Evolutionary conservation across 1,140 invertebrate genomes (phyloP).

Genomic region (Saxidomus purpurata): DNA sequence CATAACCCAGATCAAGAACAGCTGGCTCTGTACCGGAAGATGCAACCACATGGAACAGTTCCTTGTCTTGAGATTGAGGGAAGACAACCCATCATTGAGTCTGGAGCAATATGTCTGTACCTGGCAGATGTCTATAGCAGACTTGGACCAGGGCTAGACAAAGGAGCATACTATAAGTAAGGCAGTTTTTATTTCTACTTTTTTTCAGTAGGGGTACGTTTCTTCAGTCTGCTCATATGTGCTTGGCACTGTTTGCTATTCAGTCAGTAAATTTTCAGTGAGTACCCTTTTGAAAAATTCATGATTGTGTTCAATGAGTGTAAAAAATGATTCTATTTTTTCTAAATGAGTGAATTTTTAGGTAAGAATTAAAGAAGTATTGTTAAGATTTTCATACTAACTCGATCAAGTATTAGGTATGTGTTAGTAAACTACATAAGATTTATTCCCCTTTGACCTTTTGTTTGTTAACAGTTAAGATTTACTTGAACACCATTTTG

Average conservation of each 20-base stretch:
- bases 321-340: background rate
- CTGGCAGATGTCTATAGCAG: constrained; percentile 75
- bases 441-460: no score
- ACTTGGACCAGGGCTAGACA: constrained; percentile 71
- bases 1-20: constrained; percentile 29
- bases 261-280: no score
- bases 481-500: no score
- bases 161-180: constrained; percentile 75
- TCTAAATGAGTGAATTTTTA: no score
- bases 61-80: constrained; percentile 74
- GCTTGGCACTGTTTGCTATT: no score
- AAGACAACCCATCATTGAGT: constrained; percentile 72
- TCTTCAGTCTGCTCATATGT: background rate
- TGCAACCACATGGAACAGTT: constrained; percentile 76
- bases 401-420: no score
- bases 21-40: constrained; percentile 57
- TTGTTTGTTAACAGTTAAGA: no score
- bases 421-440: no score
- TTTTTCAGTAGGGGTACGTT: background rate
- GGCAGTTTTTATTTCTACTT: background rate
- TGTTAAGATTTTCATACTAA: no score
- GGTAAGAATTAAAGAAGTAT: no score
- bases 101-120: constrained; percentile 79
- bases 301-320: background rate
- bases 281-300: background rate